Base-by-base conservation (phyloP, 2,888 invertebrate species). In the Neoaliturus tenellus region DNA sequence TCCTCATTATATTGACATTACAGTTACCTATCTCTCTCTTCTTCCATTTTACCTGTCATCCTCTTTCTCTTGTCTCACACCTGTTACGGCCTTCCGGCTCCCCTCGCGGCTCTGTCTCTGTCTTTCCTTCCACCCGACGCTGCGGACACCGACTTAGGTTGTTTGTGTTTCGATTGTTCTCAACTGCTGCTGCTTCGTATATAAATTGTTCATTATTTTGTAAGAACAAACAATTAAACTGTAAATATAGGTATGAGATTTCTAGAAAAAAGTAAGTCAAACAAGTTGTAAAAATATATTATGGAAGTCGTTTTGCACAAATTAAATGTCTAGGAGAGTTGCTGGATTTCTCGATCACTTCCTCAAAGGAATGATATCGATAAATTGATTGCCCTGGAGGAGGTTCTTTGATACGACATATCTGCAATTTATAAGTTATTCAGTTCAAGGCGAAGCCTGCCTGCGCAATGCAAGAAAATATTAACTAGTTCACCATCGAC, bases 1-100 rank as follows among this genome's bases (percentile, higher is more conserved):
- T 69, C 20, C 82, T 82, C 82, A 71, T 82, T 82, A 82, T 71
- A 82, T 71, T 82, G 82, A 71, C 82, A 82, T 82, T 82, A 82
- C 71, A 35, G 71, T 82, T 71, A 44, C 51, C 31, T 81, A 35
- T 81, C 35, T 82, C 82, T 62, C 81, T 67, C 44, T 82, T 82
- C 82, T 82, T 71, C 51, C 17, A 71, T 82, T 71, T 82, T 71
- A 82, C 35, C 71, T 71, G 82, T 82, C 82, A 82, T 80, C 51
- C 71, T 82, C 28, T 28, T 41, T 69, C 48, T 51, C 82, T 82
- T 71, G 73, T 71, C 82, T 82, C 28, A 82, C 82, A 82, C 82
- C 82, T 82, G 82, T 82, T 82, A 33, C 71, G 82, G 35, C 71
- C 82, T 82, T 82, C 82, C 82, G 82, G 82, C 82, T 51, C 71